A percentile compares a stretch with the other conserved stretches of the same genome.
Evolutionary conservation across 2,113 vertebrate species (phyloP).

Genomic region (Australoheros scitulus): DNA sequence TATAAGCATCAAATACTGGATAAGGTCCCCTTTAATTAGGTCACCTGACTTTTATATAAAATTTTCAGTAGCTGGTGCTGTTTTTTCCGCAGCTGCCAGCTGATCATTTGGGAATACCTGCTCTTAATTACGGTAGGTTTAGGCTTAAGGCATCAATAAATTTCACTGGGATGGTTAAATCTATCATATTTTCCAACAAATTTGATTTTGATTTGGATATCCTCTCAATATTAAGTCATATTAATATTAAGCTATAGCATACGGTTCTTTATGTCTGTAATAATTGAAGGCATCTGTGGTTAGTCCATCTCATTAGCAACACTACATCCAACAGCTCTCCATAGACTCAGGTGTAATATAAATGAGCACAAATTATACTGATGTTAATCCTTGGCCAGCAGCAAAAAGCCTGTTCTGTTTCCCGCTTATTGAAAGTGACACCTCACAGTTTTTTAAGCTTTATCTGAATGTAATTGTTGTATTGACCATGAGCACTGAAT

Average conservation of each 20-base stretch:
- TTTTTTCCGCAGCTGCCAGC: background rate
- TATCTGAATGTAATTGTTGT: slow-evolving; percentile 5
- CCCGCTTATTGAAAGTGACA: slow-evolving; percentile 40
- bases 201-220: background rate
- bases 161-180: background rate
- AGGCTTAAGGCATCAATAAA: background rate
- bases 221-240: background rate
- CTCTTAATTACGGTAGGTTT: background rate
- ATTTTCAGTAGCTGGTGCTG: fast-evolving
- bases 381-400: slow-evolving; percentile 18
- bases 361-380: slow-evolving; percentile 39
- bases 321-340: slow-evolving; percentile 28
- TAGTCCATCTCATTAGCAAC: slow-evolving; percentile 18
- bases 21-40: background rate
- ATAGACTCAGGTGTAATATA: slow-evolving; percentile 21
- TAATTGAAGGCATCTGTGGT: slow-evolving; percentile 18
- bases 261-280: slow-evolving; percentile 17
- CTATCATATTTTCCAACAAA: background rate
- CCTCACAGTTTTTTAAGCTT: slow-evolving; percentile 1
- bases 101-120: background rate
- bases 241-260: too few relatives aligned
- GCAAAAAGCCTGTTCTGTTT: slow-evolving; percentile 55
- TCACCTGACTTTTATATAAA: background rate
- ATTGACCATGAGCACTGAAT: slow-evolving; percentile 13
- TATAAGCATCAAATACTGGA: background rate